Evolutionary conservation across 1,140 invertebrate genomes (phyloP).

Genomic region (Leptinotarsa undecemlineata): DNA sequence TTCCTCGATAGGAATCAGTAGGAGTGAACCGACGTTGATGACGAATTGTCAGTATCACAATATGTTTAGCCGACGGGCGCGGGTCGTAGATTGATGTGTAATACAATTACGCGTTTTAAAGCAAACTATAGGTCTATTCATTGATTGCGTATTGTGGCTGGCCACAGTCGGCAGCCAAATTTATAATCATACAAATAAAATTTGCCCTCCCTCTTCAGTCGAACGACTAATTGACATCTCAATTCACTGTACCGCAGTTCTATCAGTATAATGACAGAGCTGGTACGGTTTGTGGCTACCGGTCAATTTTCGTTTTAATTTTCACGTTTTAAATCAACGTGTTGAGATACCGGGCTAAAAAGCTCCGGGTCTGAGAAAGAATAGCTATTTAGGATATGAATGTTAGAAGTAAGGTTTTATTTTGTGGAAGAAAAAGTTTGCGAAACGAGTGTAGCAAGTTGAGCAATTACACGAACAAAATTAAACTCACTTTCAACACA

Average conservation of each 20-base stretch:
- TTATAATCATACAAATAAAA: slow-evolving; percentile 36
- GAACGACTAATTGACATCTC: slow-evolving; percentile 32
- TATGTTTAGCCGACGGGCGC: slow-evolving; percentile 22
- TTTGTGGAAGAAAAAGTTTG: no score
- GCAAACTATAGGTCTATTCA: slow-evolving; percentile 35
- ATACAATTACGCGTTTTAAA: slow-evolving; percentile 27
- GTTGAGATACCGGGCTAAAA: not conserved
- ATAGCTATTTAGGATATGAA: no score
- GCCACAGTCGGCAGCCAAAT: slow-evolving; percentile 26
- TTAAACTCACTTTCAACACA: no score
- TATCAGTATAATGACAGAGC: slow-evolving; percentile 23
- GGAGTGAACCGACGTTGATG: not conserved
- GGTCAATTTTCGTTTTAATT: not conserved
- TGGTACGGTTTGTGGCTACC: not conserved
- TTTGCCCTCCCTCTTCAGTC: slow-evolving; percentile 19
- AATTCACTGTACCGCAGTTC: slow-evolving; percentile 26
- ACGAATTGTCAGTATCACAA: slow-evolving; percentile 13
- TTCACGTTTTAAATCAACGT: not conserved
- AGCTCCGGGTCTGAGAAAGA: no score
- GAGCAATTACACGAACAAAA: no score
- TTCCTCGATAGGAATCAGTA: not conserved
- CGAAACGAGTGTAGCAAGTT: no score
- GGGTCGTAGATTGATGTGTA: slow-evolving; percentile 9
- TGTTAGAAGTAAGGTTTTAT: no score
- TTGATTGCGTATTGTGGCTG: slow-evolving; percentile 39